Evolutionary conservation across 1,140 invertebrate genomes (phyloP), one percentile per base, ranked within the genome.

Genomic region (Drosophila repletoides): DNA sequence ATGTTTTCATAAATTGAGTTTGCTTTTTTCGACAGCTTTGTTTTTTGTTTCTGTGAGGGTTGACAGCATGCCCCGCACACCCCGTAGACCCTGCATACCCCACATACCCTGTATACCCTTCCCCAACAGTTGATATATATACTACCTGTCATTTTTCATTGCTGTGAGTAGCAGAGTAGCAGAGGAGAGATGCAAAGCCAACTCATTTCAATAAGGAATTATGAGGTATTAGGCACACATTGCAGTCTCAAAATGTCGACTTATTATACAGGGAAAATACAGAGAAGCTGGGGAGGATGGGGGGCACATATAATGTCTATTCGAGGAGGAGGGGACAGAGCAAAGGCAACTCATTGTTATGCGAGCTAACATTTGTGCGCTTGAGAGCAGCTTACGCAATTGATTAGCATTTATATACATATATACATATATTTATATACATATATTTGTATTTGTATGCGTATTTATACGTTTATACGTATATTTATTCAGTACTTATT

Each of bases 1-100:
- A 43, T 58, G 70, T 76, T 84, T 74, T 83, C 79, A 86, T 74
- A 83, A 79, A 83, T 83, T 84, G 80, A 72, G 74, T 79, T 83
- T 83, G 76, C 74, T 79, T 65, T 84, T 73, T 84, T 77, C 65
- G 59, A 70, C 76, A 65, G 65, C 60, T 75, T 80, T 75, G 41
- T 21, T 38, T 9, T 24, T 38, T 14, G 24, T 14, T 45, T 45
- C 24, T 28, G 21, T 28, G 38, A 34, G 36, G 59, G 59, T 52
- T 61, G 48, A 26, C 21, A 45, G 24, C n/a, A n/a, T n/a, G n/a
- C n/a, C n/a, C n/a, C n/a, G n/a, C n/a, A n/a, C n/a, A n/a, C n/a
- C 34, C 22, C 19, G 15, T 12, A 36, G 12, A 5, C 43, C 56
- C 29, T 65, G 15, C 33, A 12, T 6, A 6, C n/a, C 12, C 15